Evolutionary conservation across 2,888 invertebrate species (phyloP).

Genomic region (Spisula subtruncata): DNA sequence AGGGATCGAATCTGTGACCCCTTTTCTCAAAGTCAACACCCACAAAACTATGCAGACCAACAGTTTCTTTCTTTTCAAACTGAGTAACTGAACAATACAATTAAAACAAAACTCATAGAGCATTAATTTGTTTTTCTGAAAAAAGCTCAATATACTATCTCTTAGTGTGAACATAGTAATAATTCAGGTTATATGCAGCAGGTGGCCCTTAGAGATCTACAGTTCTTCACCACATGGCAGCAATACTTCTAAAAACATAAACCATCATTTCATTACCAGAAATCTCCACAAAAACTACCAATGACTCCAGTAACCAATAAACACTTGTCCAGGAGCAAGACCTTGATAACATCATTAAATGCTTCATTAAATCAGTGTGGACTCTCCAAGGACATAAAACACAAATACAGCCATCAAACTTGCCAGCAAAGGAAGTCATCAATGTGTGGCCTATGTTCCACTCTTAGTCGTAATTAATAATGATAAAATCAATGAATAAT

Average conservation of each 20-base stretch:
- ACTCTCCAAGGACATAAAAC: background rate
- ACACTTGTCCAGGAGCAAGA: background rate
- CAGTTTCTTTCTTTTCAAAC: too few relatives aligned
- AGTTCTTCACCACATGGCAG: too few relatives aligned
- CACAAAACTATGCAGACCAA: too few relatives aligned
- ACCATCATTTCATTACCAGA: background rate
- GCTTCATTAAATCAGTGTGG: background rate
- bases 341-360: constrained; percentile 12
- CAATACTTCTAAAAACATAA: background rate
- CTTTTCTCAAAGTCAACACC: too few relatives aligned
- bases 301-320: background rate
- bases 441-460: background rate
- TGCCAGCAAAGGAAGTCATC: constrained; percentile 5
- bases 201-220: too few relatives aligned
- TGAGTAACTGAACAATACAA: too few relatives aligned
- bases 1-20: too few relatives aligned
- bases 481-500: constrained; percentile 3
- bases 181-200: too few relatives aligned
- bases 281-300: background rate
- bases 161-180: too few relatives aligned
- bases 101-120: too few relatives aligned
- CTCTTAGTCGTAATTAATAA: background rate
- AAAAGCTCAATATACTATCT: too few relatives aligned
- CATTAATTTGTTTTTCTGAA: too few relatives aligned
- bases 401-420: background rate